Conservation (phyloP, 2,888 invertebrate genomes). For the Eupeodes luniger region DNA sequence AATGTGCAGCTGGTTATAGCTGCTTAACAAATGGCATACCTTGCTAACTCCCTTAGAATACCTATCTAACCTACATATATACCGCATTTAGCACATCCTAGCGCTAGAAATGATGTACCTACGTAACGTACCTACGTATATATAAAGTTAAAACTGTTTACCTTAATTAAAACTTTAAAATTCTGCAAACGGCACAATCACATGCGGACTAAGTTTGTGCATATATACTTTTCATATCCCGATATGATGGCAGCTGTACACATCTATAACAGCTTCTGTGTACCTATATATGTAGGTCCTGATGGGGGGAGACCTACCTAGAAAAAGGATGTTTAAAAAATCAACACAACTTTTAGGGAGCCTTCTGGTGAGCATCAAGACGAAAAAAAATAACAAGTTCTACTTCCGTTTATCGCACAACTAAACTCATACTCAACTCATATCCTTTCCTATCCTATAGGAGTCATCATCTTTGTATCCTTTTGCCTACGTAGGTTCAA, state of each 20-base stretch:
- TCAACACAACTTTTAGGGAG: conserved; percentile 43
- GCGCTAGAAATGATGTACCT: conserved; percentile 27
- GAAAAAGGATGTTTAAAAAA: conserved; percentile 26
- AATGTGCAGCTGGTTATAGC: conserved; percentile 46
- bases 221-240: conserved; percentile 12
- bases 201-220: conserved; percentile 48
- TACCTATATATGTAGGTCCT: not conserved
- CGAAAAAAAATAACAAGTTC: conserved; percentile 19
- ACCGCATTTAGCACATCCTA: no score
- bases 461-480: conserved; percentile 46
- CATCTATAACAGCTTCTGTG: not conserved
- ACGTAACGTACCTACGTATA: conserved; percentile 5
- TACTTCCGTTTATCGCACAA: conserved; percentile 45
- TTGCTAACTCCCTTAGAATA: not conserved
- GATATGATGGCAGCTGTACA: not conserved
- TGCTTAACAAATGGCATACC: conserved; percentile 10
- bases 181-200: conserved; percentile 59
- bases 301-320: not conserved
- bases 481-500: not conserved
- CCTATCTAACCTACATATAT: not conserved
- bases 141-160: conserved; percentile 67
- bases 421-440: not conserved
- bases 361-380: conserved; percentile 2
- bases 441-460: not conserved
- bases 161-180: conserved; percentile 74